phyloP scores from a whole-genome alignment of 2,888 invertebrate species.

The Melinaea marsaeus region DNA sequence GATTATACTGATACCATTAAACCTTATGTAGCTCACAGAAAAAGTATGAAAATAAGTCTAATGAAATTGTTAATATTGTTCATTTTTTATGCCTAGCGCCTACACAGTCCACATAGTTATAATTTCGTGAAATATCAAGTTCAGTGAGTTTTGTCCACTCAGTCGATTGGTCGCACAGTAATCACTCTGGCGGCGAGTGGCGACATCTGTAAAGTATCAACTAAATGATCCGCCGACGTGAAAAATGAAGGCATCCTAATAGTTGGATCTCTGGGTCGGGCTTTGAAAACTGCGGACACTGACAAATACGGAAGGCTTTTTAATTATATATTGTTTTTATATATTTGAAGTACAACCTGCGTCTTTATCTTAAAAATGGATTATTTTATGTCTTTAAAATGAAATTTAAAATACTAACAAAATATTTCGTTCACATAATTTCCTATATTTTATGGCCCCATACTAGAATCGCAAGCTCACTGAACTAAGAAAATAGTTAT shows the following conservation, averaged over 20 bases:
- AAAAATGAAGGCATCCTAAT: slow-evolving; percentile 63
- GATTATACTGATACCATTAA: too few species aligned
- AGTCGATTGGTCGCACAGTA: slow-evolving; percentile 49
- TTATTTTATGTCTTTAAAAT: too few species aligned
- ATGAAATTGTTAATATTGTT: not conserved
- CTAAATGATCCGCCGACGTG: slow-evolving; percentile 62
- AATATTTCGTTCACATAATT: slow-evolving; percentile 13
- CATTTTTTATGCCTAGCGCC: not conserved
- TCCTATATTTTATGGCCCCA: slow-evolving; percentile 33
- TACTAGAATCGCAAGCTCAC: slow-evolving; percentile 40
- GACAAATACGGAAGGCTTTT: too few species aligned
- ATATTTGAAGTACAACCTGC: not conserved
- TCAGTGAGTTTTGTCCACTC: slow-evolving; percentile 39
- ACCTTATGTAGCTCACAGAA: too few species aligned
- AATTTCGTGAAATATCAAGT: slow-evolving; percentile 27
- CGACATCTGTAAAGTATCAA: slow-evolving; percentile 65
- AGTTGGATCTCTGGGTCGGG: slow-evolving; percentile 45
- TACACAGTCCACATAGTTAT: slow-evolving; percentile 12
- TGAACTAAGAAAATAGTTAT: slow-evolving; percentile 40
- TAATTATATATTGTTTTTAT: not conserved
- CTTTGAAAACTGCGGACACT: slow-evolving; percentile 34
- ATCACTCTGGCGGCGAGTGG: slow-evolving; percentile 31
- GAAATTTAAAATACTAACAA: too few species aligned
- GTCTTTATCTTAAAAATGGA: too few species aligned
- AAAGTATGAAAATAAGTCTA: not conserved